Evolutionary conservation across 92 coral and sea anemone species (phyloP).

Genomic region (Umimayanthus chanpuru): DNA sequence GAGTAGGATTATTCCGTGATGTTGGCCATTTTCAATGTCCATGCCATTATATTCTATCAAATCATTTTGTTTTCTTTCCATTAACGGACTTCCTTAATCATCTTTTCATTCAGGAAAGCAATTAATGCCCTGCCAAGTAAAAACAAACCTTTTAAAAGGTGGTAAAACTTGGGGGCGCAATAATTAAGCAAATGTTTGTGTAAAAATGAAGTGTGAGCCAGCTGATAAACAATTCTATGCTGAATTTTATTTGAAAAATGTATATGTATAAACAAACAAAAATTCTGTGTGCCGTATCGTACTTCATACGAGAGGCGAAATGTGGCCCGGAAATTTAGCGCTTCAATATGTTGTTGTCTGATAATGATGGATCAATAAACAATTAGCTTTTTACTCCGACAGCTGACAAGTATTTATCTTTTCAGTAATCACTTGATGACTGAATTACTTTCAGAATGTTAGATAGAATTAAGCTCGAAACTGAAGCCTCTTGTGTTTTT

Average conservation of each 20-base stretch:
- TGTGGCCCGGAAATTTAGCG: not conserved
- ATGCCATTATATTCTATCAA: no score
- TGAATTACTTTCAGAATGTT: not conserved
- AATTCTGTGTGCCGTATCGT: not conserved
- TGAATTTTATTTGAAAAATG: no score
- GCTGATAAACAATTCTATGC: not conserved
- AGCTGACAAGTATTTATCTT: not conserved
- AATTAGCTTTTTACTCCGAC: not conserved
- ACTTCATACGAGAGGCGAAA: not conserved
- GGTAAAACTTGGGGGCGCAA: not conserved
- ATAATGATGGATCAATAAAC: not conserved
- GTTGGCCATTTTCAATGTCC: not conserved
- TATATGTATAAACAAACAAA: no score
- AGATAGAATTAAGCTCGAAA: not conserved
- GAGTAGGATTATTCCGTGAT: not conserved
- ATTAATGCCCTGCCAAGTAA: not conserved
- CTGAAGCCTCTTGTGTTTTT: not conserved
- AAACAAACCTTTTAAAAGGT: not conserved
- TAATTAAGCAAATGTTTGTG: not conserved
- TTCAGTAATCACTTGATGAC: not conserved
- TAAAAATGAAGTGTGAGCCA: not conserved
- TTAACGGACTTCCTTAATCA: not conserved
- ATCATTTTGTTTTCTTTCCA: not conserved
- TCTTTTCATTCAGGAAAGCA: not conserved
- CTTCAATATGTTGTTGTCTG: not conserved